These are phyloP conservation scores for Meandrina meandrites DNA, from an alignment of 92 coral and sea anemone species.

Conservation along the genomic window DNA sequence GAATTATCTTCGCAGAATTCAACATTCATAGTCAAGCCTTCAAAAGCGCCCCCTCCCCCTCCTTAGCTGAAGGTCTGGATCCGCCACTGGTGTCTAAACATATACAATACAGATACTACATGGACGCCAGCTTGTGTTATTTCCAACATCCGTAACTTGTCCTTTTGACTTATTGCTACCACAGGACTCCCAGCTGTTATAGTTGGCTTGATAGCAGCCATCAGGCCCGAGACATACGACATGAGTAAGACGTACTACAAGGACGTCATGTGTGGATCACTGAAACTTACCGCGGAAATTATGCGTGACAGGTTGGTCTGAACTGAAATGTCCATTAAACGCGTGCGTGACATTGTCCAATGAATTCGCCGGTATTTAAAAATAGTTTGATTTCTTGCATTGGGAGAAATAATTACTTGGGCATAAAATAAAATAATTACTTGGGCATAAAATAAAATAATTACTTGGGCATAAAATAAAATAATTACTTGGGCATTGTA, in stretches of 20 bases:
- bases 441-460: too few relatives aligned
- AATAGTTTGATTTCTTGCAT: too few relatives aligned
- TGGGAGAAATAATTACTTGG: too few relatives aligned
- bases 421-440: too few relatives aligned
- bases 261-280: slow-evolving; percentile 46
- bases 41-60: too few relatives aligned
- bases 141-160: background rate
- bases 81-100: too few relatives aligned
- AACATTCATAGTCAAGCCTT: too few relatives aligned
- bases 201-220: slow-evolving; percentile 41
- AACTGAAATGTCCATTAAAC: background rate
- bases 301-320: slow-evolving; percentile 42
- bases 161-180: background rate
- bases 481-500: too few relatives aligned
- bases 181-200: slow-evolving; percentile 41
- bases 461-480: too few relatives aligned
- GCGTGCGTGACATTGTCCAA: background rate
- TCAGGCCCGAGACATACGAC: slow-evolving; percentile 37
- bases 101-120: background rate
- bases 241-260: slow-evolving; percentile 41
- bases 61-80: too few relatives aligned
- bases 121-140: background rate
- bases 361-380: background rate
- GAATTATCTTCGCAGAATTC: too few relatives aligned
- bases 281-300: slow-evolving; percentile 35